These are phyloP conservation scores for Diorhabda carinulata DNA, from an alignment of 1,140 invertebrate species.

Conservation along the genomic window DNA sequence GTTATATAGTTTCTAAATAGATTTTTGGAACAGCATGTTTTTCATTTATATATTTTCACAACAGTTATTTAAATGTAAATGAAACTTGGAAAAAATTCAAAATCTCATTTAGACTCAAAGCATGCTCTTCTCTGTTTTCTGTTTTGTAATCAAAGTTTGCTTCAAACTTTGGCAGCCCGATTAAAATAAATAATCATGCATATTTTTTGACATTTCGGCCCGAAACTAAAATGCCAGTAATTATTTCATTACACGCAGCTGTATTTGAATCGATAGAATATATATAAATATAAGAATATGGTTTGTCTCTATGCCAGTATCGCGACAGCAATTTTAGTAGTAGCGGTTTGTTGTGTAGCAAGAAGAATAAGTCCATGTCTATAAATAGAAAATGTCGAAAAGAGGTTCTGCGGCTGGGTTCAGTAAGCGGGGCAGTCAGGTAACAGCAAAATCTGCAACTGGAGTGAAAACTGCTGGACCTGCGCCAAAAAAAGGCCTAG, in stretches of 20 bases:
- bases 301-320: slow-evolving; percentile 29
- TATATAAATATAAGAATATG: slow-evolving; percentile 20
- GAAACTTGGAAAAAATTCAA: too few relatives aligned
- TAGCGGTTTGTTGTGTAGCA: slow-evolving; percentile 25
- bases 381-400: slow-evolving; percentile 20
- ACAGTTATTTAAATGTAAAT: too few relatives aligned
- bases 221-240: background rate
- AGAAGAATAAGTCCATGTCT: slow-evolving; percentile 28
- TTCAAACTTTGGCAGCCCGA: too few relatives aligned
- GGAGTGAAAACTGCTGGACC: background rate
- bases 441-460: background rate
- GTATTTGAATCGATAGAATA: too few relatives aligned
- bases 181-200: too few relatives aligned
- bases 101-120: too few relatives aligned
- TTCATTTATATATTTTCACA: too few relatives aligned
- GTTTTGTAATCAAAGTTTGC: too few relatives aligned
- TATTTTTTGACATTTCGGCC: too few relatives aligned
- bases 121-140: too few relatives aligned
- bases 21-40: too few relatives aligned
- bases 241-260: background rate
- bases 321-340: slow-evolving; percentile 26
- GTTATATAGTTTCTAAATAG: too few relatives aligned
- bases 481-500: background rate
- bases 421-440: background rate
- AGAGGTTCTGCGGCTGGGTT: background rate